phyloP scores from a whole-genome alignment of 2,113 vertebrate genomes.

The Grammomys surdaster region DNA sequence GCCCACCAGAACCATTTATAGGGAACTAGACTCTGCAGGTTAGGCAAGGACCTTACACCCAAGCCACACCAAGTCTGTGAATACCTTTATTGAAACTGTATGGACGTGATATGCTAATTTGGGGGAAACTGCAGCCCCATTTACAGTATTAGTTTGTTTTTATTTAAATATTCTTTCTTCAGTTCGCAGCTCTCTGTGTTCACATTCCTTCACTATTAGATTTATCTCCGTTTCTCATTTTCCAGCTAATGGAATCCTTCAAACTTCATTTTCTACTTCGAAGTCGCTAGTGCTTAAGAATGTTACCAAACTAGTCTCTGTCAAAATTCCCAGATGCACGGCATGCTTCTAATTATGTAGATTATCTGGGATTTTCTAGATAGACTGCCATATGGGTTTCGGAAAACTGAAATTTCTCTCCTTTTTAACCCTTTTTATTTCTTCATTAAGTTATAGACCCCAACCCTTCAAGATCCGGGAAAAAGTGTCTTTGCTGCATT shows the following conservation, averaged over 20 bases:
- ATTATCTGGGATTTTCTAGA: constrained; percentile 34
- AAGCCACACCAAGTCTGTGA: background rate
- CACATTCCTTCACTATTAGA: background rate
- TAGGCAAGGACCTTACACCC: background rate
- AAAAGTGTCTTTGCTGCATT: rapidly evolving
- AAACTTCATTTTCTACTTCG: constrained; percentile 1
- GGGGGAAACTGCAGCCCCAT: background rate
- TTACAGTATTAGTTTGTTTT: background rate
- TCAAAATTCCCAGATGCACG: constrained; percentile 28
- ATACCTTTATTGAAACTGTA: background rate
- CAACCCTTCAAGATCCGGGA: background rate
- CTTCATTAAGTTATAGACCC: background rate
- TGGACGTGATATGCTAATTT: background rate
- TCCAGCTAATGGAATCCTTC: constrained; percentile 4
- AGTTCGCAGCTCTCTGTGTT: background rate
- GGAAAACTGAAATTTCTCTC: background rate
- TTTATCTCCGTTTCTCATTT: constrained; percentile 43
- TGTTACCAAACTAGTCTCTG: background rate
- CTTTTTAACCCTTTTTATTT: background rate
- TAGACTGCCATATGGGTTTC: background rate
- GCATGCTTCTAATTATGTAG: background rate
- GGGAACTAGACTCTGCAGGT: background rate
- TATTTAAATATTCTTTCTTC: background rate
- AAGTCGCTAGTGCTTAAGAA: background rate
- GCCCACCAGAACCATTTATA: background rate